Evolutionary conservation across 1,140 invertebrate species (phyloP).

Genomic region (Hydropsyche tenuis): DNA sequence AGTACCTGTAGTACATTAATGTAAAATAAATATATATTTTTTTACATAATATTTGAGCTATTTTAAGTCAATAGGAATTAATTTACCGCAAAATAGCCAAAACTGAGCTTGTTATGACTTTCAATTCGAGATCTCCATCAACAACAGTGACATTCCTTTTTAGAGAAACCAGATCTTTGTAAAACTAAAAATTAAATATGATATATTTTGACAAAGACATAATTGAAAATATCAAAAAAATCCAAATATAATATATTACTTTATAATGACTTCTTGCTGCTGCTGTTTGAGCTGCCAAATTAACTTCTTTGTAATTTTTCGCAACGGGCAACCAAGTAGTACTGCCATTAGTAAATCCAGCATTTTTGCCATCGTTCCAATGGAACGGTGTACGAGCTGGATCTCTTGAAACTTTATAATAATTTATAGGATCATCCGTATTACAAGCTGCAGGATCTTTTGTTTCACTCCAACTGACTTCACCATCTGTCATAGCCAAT

Average conservation of each 20-base stretch:
- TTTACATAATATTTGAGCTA: slow-evolving; percentile 7
- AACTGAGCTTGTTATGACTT: slow-evolving; percentile 53
- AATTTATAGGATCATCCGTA: slow-evolving; percentile 53
- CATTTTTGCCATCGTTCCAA: slow-evolving; percentile 64
- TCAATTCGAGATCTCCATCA: slow-evolving; percentile 52
- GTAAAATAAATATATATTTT: neutral
- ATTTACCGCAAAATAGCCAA: slow-evolving; percentile 52
- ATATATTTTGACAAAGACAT: neutral
- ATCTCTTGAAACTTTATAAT: slow-evolving; percentile 61
- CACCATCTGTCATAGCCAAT: slow-evolving; percentile 49
- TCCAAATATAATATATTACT: slow-evolving; percentile 52
- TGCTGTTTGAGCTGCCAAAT: slow-evolving; percentile 56
- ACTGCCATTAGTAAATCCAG: slow-evolving; percentile 57
- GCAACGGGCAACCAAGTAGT: slow-evolving; percentile 69
- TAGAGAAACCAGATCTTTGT: slow-evolving; percentile 42
- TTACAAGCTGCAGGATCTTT: slow-evolving; percentile 58
- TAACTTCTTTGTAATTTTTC: slow-evolving; percentile 60
- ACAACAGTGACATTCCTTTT: slow-evolving; percentile 51
- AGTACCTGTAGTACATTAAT: slow-evolving; percentile 45
- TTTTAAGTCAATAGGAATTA: too few species aligned
- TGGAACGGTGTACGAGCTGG: slow-evolving; percentile 67
- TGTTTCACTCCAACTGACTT: slow-evolving; percentile 54
- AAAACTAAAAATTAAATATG: slow-evolving; percentile 43
- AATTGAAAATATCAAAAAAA: slow-evolving; percentile 1
- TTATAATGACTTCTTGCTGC: slow-evolving; percentile 53